These are phyloP conservation scores for Acanthurus leucopareius DNA, from an alignment of 2,797 vertebrate species.

Conservation along the genomic window DNA sequence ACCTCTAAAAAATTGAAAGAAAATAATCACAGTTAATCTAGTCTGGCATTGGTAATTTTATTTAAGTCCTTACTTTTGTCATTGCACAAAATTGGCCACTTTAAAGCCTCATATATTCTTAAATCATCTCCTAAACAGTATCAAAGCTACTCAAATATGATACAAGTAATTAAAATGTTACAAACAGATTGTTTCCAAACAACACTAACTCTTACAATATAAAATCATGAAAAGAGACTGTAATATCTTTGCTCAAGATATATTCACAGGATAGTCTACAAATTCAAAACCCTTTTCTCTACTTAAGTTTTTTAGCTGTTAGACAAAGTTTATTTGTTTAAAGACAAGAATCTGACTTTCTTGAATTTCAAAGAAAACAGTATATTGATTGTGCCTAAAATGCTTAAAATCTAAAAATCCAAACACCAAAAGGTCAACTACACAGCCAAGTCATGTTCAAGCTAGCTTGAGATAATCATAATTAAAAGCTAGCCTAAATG, in stretches of 20 bases:
- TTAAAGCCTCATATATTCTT: neutral
- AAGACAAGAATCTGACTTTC: neutral
- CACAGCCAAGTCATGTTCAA: no score
- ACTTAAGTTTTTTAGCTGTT: no score
- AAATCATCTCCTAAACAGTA: neutral
- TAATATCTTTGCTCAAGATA: no score
- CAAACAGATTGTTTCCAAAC: neutral
- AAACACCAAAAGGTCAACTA: no score
- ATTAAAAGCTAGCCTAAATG: neutral
- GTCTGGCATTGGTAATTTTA: neutral
- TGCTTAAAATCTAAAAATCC: no score
- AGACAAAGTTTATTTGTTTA: no score
- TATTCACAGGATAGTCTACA: no score
- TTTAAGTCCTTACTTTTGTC: neutral
- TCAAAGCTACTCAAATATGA: neutral
- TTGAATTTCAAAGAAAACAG: neutral
- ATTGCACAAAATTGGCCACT: neutral
- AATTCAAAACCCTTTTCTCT: neutral
- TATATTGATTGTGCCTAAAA: neutral
- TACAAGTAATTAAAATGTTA: neutral
- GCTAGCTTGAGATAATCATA: no score
- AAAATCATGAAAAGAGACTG: no score
- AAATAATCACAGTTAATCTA: neutral
- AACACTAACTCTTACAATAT: no score
- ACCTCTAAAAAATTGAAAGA: neutral